Evolutionary conservation across 2,113 vertebrate species (phyloP).

Genomic region (Tragelaphus imberbis): DNA sequence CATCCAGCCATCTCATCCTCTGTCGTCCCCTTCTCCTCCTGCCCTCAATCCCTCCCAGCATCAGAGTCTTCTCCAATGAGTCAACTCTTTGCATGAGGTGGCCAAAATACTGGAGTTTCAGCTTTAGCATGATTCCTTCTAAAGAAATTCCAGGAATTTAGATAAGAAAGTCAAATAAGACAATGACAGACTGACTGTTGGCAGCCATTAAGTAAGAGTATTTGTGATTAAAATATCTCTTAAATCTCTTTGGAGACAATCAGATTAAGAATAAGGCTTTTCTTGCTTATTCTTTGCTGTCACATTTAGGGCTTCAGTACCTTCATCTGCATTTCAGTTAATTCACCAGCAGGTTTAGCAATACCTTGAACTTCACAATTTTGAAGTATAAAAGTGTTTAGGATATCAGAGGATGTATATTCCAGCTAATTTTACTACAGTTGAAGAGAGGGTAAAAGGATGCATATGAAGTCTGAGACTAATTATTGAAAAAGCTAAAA

Average conservation of each 20-base stretch:
- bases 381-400: background rate
- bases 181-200: background rate
- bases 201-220: background rate
- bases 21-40: too few species aligned
- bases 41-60: too few species aligned
- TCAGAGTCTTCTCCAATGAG: too few species aligned
- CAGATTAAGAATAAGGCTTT: background rate
- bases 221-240: background rate
- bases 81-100: too few species aligned
- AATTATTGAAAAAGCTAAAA: background rate
- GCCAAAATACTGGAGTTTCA: too few species aligned
- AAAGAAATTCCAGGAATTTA: too few species aligned
- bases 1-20: too few species aligned
- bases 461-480: background rate
- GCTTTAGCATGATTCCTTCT: too few species aligned
- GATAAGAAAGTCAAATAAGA: background rate
- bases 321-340: background rate
- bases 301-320: background rate
- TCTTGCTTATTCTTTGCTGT: background rate
- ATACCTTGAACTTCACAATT: background rate
- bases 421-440: background rate
- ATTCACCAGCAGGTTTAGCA: background rate
- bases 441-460: background rate
- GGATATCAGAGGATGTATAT: background rate
- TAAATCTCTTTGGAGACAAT: background rate